Evolutionary conservation across 2,797 vertebrate genomes (phyloP).

Genomic region (Oreortyx pictus): DNA sequence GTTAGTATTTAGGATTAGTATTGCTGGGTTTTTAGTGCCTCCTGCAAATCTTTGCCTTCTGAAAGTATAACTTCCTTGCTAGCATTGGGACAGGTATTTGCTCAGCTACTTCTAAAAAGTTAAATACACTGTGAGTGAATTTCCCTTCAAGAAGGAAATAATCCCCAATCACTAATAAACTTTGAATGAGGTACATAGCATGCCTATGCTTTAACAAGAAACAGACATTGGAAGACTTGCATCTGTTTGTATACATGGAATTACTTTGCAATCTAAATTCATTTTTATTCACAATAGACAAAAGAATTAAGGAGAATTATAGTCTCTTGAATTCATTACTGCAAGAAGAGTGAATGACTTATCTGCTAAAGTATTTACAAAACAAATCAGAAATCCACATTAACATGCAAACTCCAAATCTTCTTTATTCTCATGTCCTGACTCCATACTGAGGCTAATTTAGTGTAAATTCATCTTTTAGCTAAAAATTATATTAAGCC

Average conservation of each 20-base stretch:
- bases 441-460: background rate
- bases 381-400: background rate
- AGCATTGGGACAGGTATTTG: background rate
- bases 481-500: background rate
- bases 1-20: background rate
- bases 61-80: background rate
- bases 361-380: background rate
- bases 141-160: background rate
- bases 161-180: background rate
- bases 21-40: background rate
- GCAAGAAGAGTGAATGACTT: too few species aligned
- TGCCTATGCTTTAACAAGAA: slow-evolving; percentile 22
- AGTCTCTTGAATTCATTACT: background rate
- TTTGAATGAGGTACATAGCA: background rate
- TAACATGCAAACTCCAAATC: background rate
- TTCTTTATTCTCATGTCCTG: background rate
- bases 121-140: background rate
- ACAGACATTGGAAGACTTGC: background rate
- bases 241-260: background rate
- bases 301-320: background rate
- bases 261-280: slow-evolving; percentile 5
- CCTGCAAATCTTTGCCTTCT: background rate
- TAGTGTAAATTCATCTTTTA: background rate
- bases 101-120: background rate
- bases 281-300: slow-evolving; percentile 34